These are phyloP conservation scores for Sylvia atricapilla DNA, from an alignment of 2,113 vertebrate genomes.

Conservation along the genomic window DNA sequence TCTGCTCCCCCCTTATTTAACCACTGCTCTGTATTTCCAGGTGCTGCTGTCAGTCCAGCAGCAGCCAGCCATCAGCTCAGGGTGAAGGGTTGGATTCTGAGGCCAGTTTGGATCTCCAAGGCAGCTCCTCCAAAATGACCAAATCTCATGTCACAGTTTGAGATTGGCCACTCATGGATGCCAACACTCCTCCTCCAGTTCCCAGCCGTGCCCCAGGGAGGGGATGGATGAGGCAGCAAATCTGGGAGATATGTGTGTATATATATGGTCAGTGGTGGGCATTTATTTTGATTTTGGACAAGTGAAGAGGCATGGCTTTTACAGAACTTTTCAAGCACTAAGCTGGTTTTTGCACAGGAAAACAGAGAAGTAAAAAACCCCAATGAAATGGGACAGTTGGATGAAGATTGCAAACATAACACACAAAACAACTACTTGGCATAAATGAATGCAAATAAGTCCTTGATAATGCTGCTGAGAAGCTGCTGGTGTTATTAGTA, in stretches of 20 bases:
- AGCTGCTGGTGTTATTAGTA: not conserved
- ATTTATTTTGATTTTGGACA: not conserved
- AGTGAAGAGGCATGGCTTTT: not conserved
- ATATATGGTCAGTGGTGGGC: not conserved
- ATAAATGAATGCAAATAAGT: constrained; percentile 1
- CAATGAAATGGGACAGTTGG: not conserved
- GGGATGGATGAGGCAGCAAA: not conserved
- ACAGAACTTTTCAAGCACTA: not conserved
- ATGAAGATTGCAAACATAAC: not conserved
- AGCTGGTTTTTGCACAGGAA: not conserved
- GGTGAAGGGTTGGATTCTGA: not conserved
- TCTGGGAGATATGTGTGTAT: no score
- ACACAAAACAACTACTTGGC: not conserved
- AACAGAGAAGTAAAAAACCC: not conserved
- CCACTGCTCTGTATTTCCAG: not conserved
- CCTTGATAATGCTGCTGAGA: not conserved
- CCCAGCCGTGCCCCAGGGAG: not conserved
- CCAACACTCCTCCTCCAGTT: not conserved
- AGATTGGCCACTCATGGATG: rapidly evolving
- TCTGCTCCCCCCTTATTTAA: not conserved
- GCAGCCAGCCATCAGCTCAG: not conserved
- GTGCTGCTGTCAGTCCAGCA: rapidly evolving
- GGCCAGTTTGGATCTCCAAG: not conserved
- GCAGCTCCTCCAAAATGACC: not conserved
- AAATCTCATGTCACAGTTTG: not conserved